These are phyloP conservation scores for Masnerella sp. DNA, from an alignment of 2,888 invertebrate species.

Conservation along the genomic window DNA sequence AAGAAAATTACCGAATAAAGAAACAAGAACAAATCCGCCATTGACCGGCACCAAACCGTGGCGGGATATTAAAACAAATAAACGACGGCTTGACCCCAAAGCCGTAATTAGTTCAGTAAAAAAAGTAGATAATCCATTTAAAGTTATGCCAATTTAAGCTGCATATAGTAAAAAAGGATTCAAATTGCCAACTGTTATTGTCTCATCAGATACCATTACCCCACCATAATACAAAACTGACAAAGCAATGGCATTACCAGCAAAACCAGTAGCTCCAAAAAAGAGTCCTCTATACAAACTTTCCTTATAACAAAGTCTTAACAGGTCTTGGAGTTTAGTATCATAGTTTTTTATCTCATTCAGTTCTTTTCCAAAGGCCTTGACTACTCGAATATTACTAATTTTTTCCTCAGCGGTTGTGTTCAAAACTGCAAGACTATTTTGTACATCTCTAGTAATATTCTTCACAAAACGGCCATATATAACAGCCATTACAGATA, in stretches of 20 bases:
- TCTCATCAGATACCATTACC: constrained; percentile 88
- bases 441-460: constrained; percentile 89
- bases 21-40: constrained; percentile 77
- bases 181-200: constrained; percentile 90
- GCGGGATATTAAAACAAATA: constrained; percentile 94
- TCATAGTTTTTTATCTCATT: constrained; percentile 86
- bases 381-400: constrained; percentile 94
- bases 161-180: constrained; percentile 97
- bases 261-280: constrained; percentile 93
- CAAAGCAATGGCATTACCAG: constrained; percentile 93
- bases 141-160: constrained; percentile 93
- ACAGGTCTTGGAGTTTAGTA: constrained; percentile 83
- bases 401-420: constrained; percentile 91
- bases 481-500: constrained; percentile 89
- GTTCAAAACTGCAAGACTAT: constrained; percentile 81
- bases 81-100: constrained; percentile 91
- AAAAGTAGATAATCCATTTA: constrained; percentile 93
- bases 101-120: constrained; percentile 97
- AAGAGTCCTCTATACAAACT: constrained; percentile 92
- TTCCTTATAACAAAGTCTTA: constrained; percentile 90
- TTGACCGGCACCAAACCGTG: constrained; percentile 86
- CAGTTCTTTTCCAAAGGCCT: constrained; percentile 92
- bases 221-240: constrained; percentile 96
- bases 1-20: too few relatives aligned
- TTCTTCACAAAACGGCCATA: constrained; percentile 91